A percentile compares a stretch with the other conserved stretches of the same genome.
Evolutionary conservation across 2,797 vertebrate species (phyloP).

Genomic region (Typhlichthys subterraneus): DNA sequence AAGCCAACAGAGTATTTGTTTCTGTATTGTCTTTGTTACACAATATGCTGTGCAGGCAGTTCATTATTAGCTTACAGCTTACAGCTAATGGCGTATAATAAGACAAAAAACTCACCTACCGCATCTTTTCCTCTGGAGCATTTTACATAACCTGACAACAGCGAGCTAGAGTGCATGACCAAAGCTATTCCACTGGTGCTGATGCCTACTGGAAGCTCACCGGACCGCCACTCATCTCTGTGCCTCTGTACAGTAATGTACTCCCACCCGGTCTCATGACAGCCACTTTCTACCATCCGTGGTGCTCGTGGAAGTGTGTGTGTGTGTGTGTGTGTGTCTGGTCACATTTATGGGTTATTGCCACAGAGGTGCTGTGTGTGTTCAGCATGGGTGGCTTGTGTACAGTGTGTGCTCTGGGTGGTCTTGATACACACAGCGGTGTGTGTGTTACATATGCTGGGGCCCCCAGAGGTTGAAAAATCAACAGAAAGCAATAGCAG

Average conservation of each 20-base stretch:
- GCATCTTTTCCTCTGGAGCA: no score
- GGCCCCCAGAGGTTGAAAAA: constrained; percentile 49
- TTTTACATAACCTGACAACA: no score
- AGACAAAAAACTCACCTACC: no score
- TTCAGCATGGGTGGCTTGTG: constrained; percentile 45
- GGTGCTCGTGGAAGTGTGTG: constrained; percentile 9
- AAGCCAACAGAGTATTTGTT: no score
- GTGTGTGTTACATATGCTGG: constrained; percentile 64
- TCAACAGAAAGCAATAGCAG: constrained; percentile 48
- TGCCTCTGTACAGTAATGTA: constrained; percentile 44
- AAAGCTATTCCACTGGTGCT: constrained; percentile 28
- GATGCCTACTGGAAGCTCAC: constrained; percentile 50
- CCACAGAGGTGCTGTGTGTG: no score
- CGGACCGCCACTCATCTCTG: constrained; percentile 45
- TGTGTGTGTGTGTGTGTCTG: constrained; percentile 12
- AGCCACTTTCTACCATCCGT: constrained; percentile 59
- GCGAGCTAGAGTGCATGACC: constrained; percentile 30
- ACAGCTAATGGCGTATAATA: no score
- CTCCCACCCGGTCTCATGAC: constrained; percentile 66
- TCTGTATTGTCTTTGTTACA: no score
- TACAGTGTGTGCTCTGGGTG: constrained; percentile 57
- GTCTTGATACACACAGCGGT: constrained; percentile 51
- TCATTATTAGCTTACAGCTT: no score
- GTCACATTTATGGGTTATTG: neutral
- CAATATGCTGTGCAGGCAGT: no score